A percentile compares a stretch with the other conserved stretches of the same genome.
phyloP scores from a whole-genome alignment of 2,888 invertebrate species.

The Cantharis nigra region DNA sequence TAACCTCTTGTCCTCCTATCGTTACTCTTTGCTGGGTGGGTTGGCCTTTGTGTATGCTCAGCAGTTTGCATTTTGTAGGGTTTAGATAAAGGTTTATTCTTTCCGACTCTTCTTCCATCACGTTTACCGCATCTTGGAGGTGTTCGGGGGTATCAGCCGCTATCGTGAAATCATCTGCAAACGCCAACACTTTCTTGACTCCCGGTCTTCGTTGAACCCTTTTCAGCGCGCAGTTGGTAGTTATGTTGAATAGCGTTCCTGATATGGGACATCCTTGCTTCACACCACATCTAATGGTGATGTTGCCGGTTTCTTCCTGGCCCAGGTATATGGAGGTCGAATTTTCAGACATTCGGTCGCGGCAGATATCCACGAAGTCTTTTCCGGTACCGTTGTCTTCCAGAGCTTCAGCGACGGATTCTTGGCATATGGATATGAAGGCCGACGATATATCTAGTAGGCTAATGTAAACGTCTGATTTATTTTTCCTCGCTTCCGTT shows the following conservation, averaged over 20 bases:
- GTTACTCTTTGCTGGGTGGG: neutral
- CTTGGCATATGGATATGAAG: neutral
- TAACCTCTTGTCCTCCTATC: neutral
- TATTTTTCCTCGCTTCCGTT: neutral
- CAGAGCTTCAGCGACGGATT: neutral
- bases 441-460: neutral
- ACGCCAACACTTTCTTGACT: neutral
- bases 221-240: too few species aligned
- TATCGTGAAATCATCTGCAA: neutral
- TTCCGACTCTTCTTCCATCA: neutral
- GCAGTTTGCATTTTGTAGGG: neutral
- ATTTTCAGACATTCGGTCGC: too few species aligned
- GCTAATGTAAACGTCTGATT: neutral
- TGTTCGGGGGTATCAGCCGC: neutral
- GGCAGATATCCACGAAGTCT: too few species aligned
- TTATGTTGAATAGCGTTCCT: too few species aligned
- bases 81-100: neutral
- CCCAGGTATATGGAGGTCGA: fast-evolving
- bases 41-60: neutral
- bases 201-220: neutral
- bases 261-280: neutral
- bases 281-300: neutral
- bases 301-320: neutral
- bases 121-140: neutral
- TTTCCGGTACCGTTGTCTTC: too few species aligned